Conservation (phyloP, 2,113 vertebrate genomes). For the Forbesichthys papilliferus region DNA sequence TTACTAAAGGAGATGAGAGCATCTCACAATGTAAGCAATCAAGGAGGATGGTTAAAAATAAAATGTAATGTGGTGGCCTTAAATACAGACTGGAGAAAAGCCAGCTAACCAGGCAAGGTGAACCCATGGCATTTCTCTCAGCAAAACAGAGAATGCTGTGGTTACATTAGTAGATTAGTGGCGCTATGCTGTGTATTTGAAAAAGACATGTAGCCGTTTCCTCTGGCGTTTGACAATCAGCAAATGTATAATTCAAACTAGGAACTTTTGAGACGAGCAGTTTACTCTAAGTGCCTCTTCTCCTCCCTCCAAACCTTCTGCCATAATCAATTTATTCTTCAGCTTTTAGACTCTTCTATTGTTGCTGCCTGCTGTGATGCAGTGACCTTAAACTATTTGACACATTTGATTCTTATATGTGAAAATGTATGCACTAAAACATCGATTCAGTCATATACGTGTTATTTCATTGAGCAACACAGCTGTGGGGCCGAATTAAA, state of each 20-base stretch:
- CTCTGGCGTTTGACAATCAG: background rate
- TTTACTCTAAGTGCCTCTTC: background rate
- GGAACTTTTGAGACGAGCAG: background rate
- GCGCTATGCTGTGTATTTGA: background rate
- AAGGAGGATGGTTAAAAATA: slow-evolving; percentile 56
- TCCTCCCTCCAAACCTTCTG: background rate
- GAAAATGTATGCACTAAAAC: background rate
- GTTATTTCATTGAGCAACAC: slow-evolving; percentile 44
- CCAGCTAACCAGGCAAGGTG: slow-evolving; percentile 20
- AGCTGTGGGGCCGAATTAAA: slow-evolving; percentile 35
- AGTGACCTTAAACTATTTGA: slow-evolving; percentile 7
- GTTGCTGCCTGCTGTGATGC: slow-evolving; percentile 18
- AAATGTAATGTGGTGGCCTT: slow-evolving; percentile 40
- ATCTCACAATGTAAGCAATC: slow-evolving; percentile 60
- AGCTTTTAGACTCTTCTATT: slow-evolving; percentile 12
- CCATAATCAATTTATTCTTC: background rate
- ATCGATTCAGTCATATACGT: slow-evolving; percentile 10
- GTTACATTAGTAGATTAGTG: background rate
- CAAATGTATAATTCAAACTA: slow-evolving; percentile 4
- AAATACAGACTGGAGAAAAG: slow-evolving; percentile 57
- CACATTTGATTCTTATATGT: background rate
- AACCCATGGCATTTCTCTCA: slow-evolving; percentile 4
- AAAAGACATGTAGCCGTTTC: background rate
- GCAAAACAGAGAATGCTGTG: background rate
- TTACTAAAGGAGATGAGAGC: slow-evolving; percentile 51